Evolutionary conservation across 2,888 invertebrate genomes (phyloP).

Genomic region (Agriotes lineatus): DNA sequence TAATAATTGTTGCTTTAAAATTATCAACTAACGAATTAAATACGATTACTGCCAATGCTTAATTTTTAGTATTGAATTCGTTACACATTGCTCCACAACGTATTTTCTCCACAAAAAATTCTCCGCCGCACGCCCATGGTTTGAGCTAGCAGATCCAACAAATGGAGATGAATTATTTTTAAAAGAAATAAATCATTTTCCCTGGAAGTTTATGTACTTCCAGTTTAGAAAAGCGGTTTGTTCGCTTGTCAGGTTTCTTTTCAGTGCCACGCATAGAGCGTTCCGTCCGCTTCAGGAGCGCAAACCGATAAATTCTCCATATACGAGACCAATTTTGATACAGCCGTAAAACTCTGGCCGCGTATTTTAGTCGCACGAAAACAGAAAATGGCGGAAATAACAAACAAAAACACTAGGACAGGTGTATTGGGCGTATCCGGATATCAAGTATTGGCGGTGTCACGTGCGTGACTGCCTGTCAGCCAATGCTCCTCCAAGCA

Average conservation of each 20-base stretch:
- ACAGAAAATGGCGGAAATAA: slow-evolving; percentile 52
- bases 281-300: slow-evolving; percentile 10
- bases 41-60: no score
- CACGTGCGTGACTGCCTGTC: slow-evolving; percentile 56
- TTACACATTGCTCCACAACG: no score
- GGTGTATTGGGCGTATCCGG: slow-evolving; percentile 50
- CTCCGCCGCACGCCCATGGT: no score
- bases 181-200: neutral
- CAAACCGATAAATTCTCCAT: slow-evolving; percentile 28
- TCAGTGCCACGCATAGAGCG: neutral
- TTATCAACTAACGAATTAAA: no score
- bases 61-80: no score
- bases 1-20: no score
- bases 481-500: slow-evolving; percentile 51
- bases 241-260: slow-evolving; percentile 1
- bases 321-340: slow-evolving; percentile 27
- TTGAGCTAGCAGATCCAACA: no score
- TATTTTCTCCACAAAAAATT: no score
- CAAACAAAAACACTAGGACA: slow-evolving; percentile 50
- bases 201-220: neutral
- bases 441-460: slow-evolving; percentile 51
- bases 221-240: neutral
- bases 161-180: no score
- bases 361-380: slow-evolving; percentile 23
- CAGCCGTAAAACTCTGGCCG: slow-evolving; percentile 19